These are phyloP conservation scores for Pyrrhosoma nymphula DNA, from an alignment of 2,888 invertebrate genomes.

Conservation along the genomic window DNA sequence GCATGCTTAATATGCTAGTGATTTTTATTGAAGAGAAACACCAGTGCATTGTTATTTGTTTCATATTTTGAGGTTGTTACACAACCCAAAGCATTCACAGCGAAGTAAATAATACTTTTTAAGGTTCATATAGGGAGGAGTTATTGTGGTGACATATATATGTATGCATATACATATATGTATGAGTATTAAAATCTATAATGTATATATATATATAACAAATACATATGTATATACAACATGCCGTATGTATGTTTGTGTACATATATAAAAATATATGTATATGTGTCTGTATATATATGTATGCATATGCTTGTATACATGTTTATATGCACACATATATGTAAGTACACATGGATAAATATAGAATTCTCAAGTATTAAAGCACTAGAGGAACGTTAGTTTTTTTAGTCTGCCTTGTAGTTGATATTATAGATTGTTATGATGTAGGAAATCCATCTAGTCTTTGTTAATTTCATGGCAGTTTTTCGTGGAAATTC, in stretches of 20 bases:
- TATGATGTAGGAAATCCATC: conserved; percentile 39
- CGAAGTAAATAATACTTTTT: conserved; percentile 32
- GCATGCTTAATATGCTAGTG: not conserved
- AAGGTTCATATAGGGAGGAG: conserved; percentile 33
- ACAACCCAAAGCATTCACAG: not conserved
- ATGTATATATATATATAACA: not conserved
- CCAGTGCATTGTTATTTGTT: conserved; percentile 45
- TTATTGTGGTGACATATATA: conserved; percentile 50
- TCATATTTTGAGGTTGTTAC: conserved; percentile 23
- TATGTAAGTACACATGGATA: conserved; percentile 37
- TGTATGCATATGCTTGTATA: conserved; percentile 36
- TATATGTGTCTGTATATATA: conserved; percentile 13
- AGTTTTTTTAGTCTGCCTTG: conserved; percentile 42
- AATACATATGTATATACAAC: conserved; percentile 32
- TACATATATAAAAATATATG: not conserved
- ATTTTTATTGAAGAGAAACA: not conserved
- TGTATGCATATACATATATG: conserved; percentile 30
- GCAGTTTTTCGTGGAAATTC: conserved; percentile 42
- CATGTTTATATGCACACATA: conserved; percentile 34
- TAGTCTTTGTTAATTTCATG: conserved; percentile 61
- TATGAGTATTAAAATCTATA: not conserved
- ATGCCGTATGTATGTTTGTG: conserved; percentile 15
- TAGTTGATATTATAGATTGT: conserved; percentile 51
- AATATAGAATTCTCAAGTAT: conserved; percentile 60
- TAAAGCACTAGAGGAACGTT: conserved; percentile 43